phyloP scores from a whole-genome alignment of 1,140 invertebrate species.

The Hermetia illucens region DNA sequence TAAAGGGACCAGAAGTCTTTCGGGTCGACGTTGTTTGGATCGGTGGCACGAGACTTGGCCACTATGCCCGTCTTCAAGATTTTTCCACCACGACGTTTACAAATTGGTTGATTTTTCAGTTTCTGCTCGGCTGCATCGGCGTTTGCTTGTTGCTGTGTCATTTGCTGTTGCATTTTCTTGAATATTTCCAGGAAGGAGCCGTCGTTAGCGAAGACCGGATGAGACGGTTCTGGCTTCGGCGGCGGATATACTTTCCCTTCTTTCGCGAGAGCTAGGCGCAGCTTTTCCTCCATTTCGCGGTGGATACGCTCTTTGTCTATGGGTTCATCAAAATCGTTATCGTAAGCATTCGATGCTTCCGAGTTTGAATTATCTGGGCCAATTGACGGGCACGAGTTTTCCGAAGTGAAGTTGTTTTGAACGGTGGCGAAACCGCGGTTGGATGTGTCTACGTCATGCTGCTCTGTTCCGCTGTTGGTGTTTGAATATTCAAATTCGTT shows the following conservation, averaged over 20 bases:
- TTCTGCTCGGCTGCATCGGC: conserved; percentile 1
- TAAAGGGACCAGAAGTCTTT: conserved; percentile 87
- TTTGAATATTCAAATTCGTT: too few relatives aligned
- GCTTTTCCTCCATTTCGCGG: conserved; percentile 27
- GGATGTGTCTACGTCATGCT: neutral
- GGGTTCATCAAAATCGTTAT: conserved; percentile 21
- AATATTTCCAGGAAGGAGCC: conserved; percentile 82
- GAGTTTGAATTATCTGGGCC: neutral
- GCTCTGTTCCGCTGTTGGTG: too few relatives aligned
- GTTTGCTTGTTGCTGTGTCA: conserved; percentile 20
- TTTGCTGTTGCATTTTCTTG: conserved; percentile 67
- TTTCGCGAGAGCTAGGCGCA: conserved; percentile 20
- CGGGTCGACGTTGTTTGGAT: conserved; percentile 42
- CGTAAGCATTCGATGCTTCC: conserved; percentile 10
- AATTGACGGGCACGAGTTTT: too few relatives aligned
- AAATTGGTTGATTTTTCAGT: conserved; percentile 37
- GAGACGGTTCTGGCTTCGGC: conserved; percentile 23
- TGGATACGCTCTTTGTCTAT: conserved; percentile 29
- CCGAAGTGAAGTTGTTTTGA: too few relatives aligned
- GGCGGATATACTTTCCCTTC: conserved; percentile 30
- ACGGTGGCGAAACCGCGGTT: conserved; percentile 7
- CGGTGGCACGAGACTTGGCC: conserved; percentile 59
- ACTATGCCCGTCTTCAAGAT: conserved; percentile 80
- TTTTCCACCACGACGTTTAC: conserved; percentile 70
- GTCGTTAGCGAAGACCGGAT: conserved; percentile 60